Conservation (phyloP, 92 coral and sea anemone genomes). For the Parazoanthus darwini region DNA sequence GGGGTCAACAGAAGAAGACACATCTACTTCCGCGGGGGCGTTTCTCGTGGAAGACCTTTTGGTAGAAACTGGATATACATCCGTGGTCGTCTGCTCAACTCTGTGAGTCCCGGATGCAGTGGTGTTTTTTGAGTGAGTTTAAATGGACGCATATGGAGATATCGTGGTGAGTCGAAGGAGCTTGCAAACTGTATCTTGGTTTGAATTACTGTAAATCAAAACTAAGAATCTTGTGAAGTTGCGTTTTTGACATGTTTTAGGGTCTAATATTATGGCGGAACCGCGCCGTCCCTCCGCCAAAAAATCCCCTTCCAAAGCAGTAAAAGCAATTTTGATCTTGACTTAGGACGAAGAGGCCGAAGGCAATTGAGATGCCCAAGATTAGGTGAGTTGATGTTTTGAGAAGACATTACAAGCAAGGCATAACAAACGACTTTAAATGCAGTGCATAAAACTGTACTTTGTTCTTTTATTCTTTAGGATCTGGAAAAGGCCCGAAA, state of each 20-base stretch:
- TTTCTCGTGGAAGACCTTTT: conserved; percentile 28
- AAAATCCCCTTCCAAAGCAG: neutral
- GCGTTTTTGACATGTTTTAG: neutral
- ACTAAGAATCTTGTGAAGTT: neutral
- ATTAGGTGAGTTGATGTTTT: neutral
- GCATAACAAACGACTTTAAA: no score
- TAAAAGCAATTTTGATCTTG: neutral
- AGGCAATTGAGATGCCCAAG: conserved; percentile 6
- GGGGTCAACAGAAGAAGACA: conserved; percentile 40
- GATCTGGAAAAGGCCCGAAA: conserved; percentile 20
- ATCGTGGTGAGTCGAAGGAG: conserved; percentile 10
- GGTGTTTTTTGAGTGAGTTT: conserved; percentile 32
- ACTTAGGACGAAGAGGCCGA: conserved; percentile 30
- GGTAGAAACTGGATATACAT: conserved; percentile 40
- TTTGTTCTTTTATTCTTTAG: neutral
- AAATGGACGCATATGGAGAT: conserved; percentile 30
- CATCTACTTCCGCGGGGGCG: conserved; percentile 39
- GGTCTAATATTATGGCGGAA: neutral
- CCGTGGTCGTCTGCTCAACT: neutral
- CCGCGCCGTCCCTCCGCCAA: neutral
- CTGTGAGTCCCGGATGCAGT: conserved; percentile 32
- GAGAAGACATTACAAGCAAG: neutral
- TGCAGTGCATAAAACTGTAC: no score
- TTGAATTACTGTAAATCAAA: neutral
- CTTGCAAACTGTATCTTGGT: neutral